These are phyloP conservation scores for Pandemis cinnamomeana DNA, from an alignment of 2,888 invertebrate genomes.

Conservation along the genomic window DNA sequence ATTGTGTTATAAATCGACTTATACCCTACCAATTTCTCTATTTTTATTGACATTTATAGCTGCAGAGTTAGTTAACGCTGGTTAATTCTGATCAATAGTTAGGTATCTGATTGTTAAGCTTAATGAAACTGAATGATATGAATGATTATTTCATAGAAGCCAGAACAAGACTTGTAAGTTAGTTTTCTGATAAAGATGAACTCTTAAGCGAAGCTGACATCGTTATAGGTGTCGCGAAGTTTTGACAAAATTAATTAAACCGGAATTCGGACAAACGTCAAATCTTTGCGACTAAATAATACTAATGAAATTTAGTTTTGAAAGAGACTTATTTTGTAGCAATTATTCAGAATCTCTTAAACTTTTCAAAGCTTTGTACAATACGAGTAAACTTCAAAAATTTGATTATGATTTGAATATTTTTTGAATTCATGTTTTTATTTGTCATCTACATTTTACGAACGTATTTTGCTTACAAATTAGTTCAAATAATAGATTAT, in stretches of 20 bases:
- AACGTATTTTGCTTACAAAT: too few relatives aligned
- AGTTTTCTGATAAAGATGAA: constrained; percentile 59
- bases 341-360: constrained; percentile 19
- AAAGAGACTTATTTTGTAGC: not conserved
- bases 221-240: constrained; percentile 66
- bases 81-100: not conserved
- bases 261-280: constrained; percentile 47
- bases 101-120: constrained; percentile 29
- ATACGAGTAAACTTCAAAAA: not conserved
- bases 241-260: constrained; percentile 57
- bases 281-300: constrained; percentile 39
- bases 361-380: constrained; percentile 12
- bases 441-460: not conserved
- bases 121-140: constrained; percentile 43
- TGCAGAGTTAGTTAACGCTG: not conserved
- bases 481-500: not conserved
- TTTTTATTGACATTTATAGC: too few relatives aligned
- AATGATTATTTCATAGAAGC: constrained; percentile 49
- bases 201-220: constrained; percentile 62
- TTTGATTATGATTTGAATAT: constrained; percentile 4
- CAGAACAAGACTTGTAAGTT: constrained; percentile 52
- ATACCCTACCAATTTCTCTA: too few relatives aligned
- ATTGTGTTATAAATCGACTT: too few relatives aligned
- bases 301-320: constrained; percentile 27
- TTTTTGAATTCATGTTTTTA: not conserved